Percentiles rank a stretch among this genome's conserved stretches.
Evolutionary conservation across 1,140 invertebrate genomes (phyloP).

Genomic region (Brachionus calyciflorus): DNA sequence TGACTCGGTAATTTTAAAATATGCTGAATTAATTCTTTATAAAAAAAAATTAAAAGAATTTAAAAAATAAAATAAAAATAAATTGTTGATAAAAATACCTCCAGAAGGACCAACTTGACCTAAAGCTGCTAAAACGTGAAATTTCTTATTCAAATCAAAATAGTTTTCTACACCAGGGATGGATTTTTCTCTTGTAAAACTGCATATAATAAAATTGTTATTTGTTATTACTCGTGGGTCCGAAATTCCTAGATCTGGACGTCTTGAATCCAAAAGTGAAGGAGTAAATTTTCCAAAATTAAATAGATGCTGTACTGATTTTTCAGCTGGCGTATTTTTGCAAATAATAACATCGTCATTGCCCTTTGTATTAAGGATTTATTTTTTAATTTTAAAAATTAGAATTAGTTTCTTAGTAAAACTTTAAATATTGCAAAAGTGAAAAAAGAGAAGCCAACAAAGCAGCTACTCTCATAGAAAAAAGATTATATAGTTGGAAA

Average conservation of each 20-base stretch:
- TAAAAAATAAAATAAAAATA: neutral
- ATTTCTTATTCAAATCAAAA: constrained; percentile 20
- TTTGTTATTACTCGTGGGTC: neutral
- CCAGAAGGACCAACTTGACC: constrained; percentile 10
- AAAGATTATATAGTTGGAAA: too few species aligned
- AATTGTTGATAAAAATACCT: too few species aligned
- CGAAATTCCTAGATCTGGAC: constrained; percentile 9
- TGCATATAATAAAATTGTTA: constrained; percentile 10
- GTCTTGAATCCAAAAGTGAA: neutral
- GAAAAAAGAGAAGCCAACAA: too few species aligned
- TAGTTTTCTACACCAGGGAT: neutral
- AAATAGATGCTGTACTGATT: constrained; percentile 27
- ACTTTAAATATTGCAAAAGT: too few species aligned
- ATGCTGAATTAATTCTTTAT: constrained; percentile 19
- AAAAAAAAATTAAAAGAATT: neutral
- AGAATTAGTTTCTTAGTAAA: too few species aligned
- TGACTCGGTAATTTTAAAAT: constrained; percentile 11
- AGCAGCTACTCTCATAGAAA: too few species aligned
- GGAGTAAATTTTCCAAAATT: constrained; percentile 2
- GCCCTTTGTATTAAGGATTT: too few species aligned
- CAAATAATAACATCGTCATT: constrained; percentile 44
- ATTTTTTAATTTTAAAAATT: too few species aligned
- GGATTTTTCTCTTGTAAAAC: constrained; percentile 1
- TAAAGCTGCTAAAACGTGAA: constrained; percentile 11
- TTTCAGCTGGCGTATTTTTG: neutral